phyloP scores from a whole-genome alignment of 1,140 invertebrate species.

The Onthophagus taurus region DNA sequence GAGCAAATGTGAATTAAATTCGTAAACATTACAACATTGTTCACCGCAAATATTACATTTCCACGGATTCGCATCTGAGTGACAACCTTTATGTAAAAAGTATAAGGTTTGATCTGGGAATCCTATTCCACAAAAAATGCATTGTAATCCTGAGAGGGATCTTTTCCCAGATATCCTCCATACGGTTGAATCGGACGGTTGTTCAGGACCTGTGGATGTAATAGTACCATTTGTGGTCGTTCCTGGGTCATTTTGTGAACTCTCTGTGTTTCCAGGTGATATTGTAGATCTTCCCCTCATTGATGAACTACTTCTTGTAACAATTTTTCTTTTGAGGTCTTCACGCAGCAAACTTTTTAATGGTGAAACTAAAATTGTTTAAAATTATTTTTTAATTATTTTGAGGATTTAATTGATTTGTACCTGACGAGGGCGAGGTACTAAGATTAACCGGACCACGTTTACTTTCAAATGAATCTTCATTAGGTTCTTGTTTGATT shows the following conservation, averaged over 20 bases:
- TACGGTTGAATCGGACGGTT: constrained; percentile 35
- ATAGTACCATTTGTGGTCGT: constrained; percentile 52
- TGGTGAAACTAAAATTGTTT: constrained; percentile 72
- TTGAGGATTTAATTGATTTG: too few relatives aligned
- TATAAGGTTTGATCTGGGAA: constrained; percentile 93
- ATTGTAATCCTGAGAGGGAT: constrained; percentile 38
- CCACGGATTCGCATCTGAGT: constrained; percentile 94
- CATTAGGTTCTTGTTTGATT: constrained; percentile 64
- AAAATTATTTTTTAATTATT: too few relatives aligned
- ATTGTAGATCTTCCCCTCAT: constrained; percentile 25
- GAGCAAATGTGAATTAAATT: constrained; percentile 92
- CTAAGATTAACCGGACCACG: constrained; percentile 34
- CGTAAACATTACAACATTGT: constrained; percentile 85
- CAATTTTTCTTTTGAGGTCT: constrained; percentile 66
- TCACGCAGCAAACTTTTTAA: constrained; percentile 72
- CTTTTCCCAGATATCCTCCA: constrained; percentile 33
- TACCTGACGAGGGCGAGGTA: constrained; percentile 29
- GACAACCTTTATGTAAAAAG: constrained; percentile 94
- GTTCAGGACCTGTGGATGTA: constrained; percentile 51
- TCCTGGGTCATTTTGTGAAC: constrained; percentile 28
- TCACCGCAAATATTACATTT: constrained; percentile 96
- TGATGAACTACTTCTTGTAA: constrained; percentile 44
- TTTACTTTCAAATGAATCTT: constrained; percentile 28
- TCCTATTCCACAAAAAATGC: constrained; percentile 83
- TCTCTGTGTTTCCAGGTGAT: constrained; percentile 30